A percentile compares a stretch with the other conserved stretches of the same genome.
These are phyloP conservation scores for Dendrophyllia cribrosa DNA, from an alignment of 64 coral and sea anemone genomes.

Conservation along the genomic window DNA sequence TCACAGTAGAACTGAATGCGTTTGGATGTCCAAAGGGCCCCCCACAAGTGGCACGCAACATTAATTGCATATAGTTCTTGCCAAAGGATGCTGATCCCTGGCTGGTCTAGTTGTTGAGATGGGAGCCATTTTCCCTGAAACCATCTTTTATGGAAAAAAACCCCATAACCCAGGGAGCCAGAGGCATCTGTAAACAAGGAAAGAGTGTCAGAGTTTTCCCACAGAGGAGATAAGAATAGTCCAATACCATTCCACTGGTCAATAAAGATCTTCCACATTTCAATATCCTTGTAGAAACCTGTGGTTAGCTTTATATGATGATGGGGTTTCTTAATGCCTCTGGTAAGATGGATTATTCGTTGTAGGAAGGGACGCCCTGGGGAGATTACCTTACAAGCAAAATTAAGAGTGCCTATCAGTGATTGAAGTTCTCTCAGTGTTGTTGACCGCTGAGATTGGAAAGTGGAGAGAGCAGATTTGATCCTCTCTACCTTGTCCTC, in stretches of 20 bases:
- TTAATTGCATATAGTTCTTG: slow-evolving; percentile 5
- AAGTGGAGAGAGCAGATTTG: neutral
- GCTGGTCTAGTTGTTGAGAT: no score
- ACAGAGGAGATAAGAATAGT: neutral
- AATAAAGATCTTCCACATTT: slow-evolving; percentile 25
- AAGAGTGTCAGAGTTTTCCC: neutral
- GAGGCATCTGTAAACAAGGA: neutral
- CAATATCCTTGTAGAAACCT: slow-evolving; percentile 46
- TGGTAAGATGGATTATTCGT: slow-evolving; percentile 41
- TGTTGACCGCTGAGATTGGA: neutral
- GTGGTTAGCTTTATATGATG: slow-evolving; percentile 39
- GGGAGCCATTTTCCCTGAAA: neutral
- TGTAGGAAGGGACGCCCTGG: slow-evolving; percentile 52
- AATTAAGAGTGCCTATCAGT: slow-evolving; percentile 37
- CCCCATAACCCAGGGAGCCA: neutral
- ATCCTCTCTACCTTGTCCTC: slow-evolving; percentile 44
- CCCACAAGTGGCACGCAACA: neutral
- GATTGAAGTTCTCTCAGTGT: slow-evolving; percentile 43
- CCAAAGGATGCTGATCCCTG: neutral
- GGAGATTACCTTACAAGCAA: slow-evolving; percentile 48
- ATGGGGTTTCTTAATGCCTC: neutral
- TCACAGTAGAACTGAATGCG: neutral
- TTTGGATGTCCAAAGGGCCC: neutral
- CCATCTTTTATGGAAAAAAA: neutral
- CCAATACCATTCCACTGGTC: no score